A percentile compares a stretch with the other conserved stretches of the same genome.
Conservation (phyloP, 2,113 vertebrate species). For the Guaruba guarouba region DNA sequence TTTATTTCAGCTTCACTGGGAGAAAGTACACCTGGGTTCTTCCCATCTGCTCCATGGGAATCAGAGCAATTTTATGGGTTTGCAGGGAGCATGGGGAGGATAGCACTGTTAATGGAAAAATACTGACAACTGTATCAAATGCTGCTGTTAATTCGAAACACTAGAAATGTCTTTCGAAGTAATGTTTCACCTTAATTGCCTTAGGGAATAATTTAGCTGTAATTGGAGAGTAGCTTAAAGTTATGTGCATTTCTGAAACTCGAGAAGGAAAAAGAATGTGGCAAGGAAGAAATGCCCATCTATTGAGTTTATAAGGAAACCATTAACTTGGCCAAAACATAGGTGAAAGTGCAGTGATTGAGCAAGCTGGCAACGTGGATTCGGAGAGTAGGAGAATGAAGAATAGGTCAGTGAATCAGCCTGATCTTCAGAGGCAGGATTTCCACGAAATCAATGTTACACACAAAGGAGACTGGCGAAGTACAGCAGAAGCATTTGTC, state of each 20-base stretch:
- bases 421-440: background rate
- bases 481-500: background rate
- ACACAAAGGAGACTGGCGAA: background rate
- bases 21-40: slow-evolving; percentile 8
- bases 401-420: background rate
- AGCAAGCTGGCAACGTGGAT: background rate
- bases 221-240: slow-evolving; percentile 49
- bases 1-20: background rate
- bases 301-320: background rate
- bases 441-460: background rate
- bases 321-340: background rate
- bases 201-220: slow-evolving; percentile 54
- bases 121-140: slow-evolving; percentile 46
- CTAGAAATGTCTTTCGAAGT: background rate
- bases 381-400: background rate
- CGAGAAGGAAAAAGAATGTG: slow-evolving; percentile 10
- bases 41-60: slow-evolving; percentile 13
- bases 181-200: slow-evolving; percentile 65
- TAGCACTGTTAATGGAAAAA: slow-evolving; percentile 37
- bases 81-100: slow-evolving; percentile 6
- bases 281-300: background rate
- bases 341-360: background rate
- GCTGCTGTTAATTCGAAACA: slow-evolving; percentile 51
- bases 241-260: slow-evolving; percentile 51
- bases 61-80: slow-evolving; percentile 13